Evolutionary conservation across 1,140 invertebrate species (phyloP).

Genomic region (Tetragonula clypearis): DNA sequence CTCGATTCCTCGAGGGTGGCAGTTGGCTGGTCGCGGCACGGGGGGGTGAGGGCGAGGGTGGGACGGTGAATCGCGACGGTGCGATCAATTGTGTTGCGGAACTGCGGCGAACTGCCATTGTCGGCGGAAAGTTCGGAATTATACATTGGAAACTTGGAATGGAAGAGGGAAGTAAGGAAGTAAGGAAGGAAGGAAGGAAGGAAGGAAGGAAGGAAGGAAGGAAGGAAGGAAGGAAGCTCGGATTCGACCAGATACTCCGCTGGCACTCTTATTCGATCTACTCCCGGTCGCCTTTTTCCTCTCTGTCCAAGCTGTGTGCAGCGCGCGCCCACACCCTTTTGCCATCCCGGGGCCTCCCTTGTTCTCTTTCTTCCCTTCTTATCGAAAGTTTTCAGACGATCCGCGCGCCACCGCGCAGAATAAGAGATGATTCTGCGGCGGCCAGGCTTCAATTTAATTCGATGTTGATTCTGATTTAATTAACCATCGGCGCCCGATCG

Average conservation of each 20-base stretch:
- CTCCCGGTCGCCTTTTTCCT: conserved; percentile 24
- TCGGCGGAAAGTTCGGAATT: conserved; percentile 77
- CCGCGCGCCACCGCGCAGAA: conserved; percentile 46
- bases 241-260: conserved; percentile 59
- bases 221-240: conserved; percentile 23
- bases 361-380: conserved; percentile 46
- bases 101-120: conserved; percentile 76
- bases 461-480: conserved; percentile 73
- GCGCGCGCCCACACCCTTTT: background rate
- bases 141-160: conserved; percentile 78
- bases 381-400: conserved; percentile 62
- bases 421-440: conserved; percentile 59
- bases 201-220: conserved; percentile 6
- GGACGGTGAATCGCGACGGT: conserved; percentile 64
- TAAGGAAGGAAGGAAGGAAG: conserved; percentile 19
- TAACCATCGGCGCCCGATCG: conserved; percentile 61
- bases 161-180: conserved; percentile 29
- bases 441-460: conserved; percentile 66
- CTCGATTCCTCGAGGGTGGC: conserved; percentile 43
- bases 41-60: background rate
- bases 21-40: background rate
- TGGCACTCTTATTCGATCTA: conserved; percentile 55
- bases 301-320: background rate
- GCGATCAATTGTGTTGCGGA: conserved; percentile 79
- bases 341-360: conserved; percentile 9